A percentile compares a stretch with the other conserved stretches of the same genome.
phyloP scores from a whole-genome alignment of 2,113 vertebrate species.

The Platanista minor region DNA sequence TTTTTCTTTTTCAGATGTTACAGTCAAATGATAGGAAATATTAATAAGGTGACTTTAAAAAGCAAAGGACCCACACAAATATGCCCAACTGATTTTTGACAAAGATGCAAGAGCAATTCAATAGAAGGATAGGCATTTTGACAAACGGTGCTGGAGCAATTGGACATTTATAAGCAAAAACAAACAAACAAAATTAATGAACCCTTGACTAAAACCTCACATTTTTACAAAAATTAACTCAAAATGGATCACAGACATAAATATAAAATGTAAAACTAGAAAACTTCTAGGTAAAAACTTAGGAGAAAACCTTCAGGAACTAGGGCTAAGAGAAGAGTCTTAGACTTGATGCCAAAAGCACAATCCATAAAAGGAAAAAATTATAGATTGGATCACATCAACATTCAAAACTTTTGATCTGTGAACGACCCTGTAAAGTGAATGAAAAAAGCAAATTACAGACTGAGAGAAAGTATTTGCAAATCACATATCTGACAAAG shows the following conservation, averaged over 20 bases:
- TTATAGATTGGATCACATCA: not conserved
- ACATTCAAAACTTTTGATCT: not conserved
- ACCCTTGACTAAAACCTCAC: not conserved
- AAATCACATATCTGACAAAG: not conserved
- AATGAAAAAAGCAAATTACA: not conserved
- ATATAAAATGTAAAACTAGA: not conserved
- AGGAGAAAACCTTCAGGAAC: not conserved
- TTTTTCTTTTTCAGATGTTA: not conserved
- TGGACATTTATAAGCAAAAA: not conserved
- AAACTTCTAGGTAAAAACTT: not conserved
- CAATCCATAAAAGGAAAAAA: not conserved
- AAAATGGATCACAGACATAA: not conserved
- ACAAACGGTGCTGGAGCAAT: not conserved
- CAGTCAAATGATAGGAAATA: not conserved
- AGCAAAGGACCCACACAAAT: not conserved
- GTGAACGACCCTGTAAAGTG: not conserved
- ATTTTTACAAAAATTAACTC: not conserved
- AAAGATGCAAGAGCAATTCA: not conserved
- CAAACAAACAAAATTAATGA: not conserved
- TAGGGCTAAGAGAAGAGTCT: not conserved
- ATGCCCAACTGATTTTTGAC: not conserved
- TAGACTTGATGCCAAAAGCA: not conserved
- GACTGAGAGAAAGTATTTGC: not conserved
- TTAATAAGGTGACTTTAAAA: not conserved
- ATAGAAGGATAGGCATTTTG: not conserved